Conservation (phyloP, 2,797 vertebrate species). For the Mus spretus region DNA sequence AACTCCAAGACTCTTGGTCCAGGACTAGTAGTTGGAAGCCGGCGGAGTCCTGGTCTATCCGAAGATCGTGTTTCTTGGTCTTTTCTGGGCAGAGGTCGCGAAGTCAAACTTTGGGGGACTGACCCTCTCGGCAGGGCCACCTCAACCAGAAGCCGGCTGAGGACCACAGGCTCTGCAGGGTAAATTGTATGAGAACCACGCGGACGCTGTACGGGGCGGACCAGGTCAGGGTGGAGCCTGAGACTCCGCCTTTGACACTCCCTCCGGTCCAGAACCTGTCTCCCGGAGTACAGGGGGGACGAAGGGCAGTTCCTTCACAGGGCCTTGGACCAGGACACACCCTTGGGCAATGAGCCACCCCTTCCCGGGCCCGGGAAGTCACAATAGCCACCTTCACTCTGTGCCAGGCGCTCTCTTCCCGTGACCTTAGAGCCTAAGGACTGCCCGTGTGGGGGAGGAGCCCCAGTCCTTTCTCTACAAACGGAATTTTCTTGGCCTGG, state of each 20-base stretch:
- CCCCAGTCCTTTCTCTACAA: neutral
- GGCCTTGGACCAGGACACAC: neutral
- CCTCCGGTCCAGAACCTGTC: neutral
- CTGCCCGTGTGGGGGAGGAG: neutral
- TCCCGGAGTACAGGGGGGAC: fast-evolving
- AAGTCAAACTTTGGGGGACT: neutral
- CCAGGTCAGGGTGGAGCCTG: neutral
- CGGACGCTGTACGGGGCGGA: neutral
- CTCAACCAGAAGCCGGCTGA: fast-evolving
- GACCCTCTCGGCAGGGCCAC: neutral
- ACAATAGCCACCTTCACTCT: slow-evolving; percentile 59
- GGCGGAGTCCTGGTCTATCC: neutral
- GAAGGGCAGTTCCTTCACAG: neutral
- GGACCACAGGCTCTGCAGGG: neutral
- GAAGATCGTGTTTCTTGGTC: neutral
- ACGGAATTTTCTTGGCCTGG: slow-evolving; percentile 40
- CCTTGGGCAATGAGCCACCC: neutral
- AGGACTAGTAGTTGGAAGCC: neutral
- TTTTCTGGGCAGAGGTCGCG: neutral
- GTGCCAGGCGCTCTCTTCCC: neutral
- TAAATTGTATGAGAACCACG: neutral
- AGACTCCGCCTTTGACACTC: neutral
- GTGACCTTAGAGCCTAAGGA: neutral
- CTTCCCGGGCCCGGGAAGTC: neutral
- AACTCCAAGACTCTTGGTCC: neutral